Evolutionary conservation across 2,888 invertebrate species (phyloP), one percentile per base, ranked within the genome.

Genomic region (Melanostoma scalare): DNA sequence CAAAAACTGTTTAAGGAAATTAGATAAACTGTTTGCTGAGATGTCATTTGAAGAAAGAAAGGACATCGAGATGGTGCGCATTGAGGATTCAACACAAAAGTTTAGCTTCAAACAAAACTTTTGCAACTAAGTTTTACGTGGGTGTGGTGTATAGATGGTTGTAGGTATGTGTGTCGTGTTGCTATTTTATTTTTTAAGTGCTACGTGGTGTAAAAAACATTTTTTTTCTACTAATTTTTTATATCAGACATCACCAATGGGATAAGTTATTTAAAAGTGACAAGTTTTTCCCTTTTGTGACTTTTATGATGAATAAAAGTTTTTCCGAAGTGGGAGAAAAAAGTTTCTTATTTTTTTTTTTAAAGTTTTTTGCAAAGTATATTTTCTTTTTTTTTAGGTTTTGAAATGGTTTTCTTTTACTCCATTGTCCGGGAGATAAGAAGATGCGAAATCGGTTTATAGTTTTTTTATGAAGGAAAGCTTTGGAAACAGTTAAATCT

Each of bases 1-100:
- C 68, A 77, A 82, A 82, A 82, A 82, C 76, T 82, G 76, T 82
- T 84, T 79, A 71, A 79, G 74, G 74, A 84, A 84, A 84, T 84
- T 84, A 84, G 79, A 84, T 78, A 79, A 84, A 84, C 79, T 84
- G 84, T 84, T 84, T 84, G 84, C 84, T 67, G 84, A 75, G 79
- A 84, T 84, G 79, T 84, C 84, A 84, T 78, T 79, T 75, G 74
- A 84, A 75, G 55, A 69, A 48, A 61, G 42, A 58, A 71, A 74
- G 67, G 67, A 75, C 74, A 63, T 74, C 50, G 56, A 58, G 69
- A 65, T 75, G 74, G 65, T 61, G 73, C 72, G 65, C 71, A 77
- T 78, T 71, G 78, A 67, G 84, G 31, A 75, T 75, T 78, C 71
- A 78, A 74, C 82, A 48, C 48, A 79, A 78, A 84, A 84, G 56